phyloP scores from a whole-genome alignment of 2,888 invertebrate genomes.

The Leptinotarsa peninsularis region DNA sequence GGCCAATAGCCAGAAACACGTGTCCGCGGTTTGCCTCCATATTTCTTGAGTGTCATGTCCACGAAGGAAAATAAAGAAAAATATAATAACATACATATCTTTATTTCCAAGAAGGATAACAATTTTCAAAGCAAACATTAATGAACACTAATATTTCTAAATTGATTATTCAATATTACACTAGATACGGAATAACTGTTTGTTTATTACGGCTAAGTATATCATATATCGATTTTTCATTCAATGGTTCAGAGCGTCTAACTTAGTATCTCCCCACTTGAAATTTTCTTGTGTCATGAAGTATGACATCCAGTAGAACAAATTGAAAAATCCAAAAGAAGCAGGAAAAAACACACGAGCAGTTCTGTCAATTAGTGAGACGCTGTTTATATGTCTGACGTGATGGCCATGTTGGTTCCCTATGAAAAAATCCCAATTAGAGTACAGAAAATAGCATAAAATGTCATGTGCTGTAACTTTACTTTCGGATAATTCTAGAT shows the following conservation, averaged over 20 bases:
- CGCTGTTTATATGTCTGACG: slow-evolving; percentile 83
- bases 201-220: too few relatives aligned
- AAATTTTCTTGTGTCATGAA: slow-evolving; percentile 82
- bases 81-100: too few relatives aligned
- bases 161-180: too few relatives aligned
- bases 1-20: too few relatives aligned
- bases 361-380: slow-evolving; percentile 85
- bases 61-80: too few relatives aligned
- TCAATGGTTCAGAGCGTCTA: slow-evolving; percentile 56
- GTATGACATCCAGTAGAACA: slow-evolving; percentile 91
- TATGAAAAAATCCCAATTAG: slow-evolving; percentile 45
- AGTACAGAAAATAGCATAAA: slow-evolving; percentile 44
- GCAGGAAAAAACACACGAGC: slow-evolving; percentile 87
- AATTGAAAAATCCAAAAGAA: slow-evolving; percentile 86
- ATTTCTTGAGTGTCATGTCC: too few relatives aligned
- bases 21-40: too few relatives aligned
- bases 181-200: too few relatives aligned
- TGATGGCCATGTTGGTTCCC: slow-evolving; percentile 62
- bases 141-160: too few relatives aligned
- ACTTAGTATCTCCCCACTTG: slow-evolving; percentile 78
- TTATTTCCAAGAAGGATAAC: too few relatives aligned
- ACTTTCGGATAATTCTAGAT: background rate
- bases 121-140: too few relatives aligned
- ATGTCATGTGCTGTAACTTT: background rate
- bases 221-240: background rate